Conservation (phyloP, 2,888 invertebrate genomes). For the Iselma pallidipennis region DNA sequence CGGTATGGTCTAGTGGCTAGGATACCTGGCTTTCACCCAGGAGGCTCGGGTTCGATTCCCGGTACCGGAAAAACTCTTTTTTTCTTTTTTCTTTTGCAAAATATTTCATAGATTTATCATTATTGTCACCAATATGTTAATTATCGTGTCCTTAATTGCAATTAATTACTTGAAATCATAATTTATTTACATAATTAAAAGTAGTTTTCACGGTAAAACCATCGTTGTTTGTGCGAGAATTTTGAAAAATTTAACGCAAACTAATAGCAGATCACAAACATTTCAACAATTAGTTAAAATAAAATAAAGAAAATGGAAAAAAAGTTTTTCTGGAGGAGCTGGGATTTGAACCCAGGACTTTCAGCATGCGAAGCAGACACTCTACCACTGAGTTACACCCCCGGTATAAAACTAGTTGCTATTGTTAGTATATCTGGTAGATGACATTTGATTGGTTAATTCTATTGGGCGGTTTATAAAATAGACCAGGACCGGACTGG, state of each 20-base stretch:
- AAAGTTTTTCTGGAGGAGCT: conserved; percentile 43
- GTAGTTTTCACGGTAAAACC: too few species aligned
- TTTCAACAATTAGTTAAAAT: too few species aligned
- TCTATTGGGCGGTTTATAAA: background rate
- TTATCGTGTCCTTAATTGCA: too few species aligned
- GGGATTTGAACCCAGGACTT: conserved; percentile 53
- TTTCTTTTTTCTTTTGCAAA: too few species aligned
- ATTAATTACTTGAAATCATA: too few species aligned
- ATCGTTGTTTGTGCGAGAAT: too few species aligned
- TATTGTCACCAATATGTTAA: too few species aligned
- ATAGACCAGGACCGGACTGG: background rate
- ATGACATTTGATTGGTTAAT: background rate
- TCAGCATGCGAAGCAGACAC: conserved; percentile 60
- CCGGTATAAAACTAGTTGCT: conserved; percentile 17
- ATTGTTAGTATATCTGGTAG: background rate
- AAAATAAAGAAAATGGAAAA: conserved; percentile 4
- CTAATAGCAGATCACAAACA: too few species aligned
- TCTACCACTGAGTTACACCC: conserved; percentile 56
- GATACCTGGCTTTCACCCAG: conserved; percentile 66
- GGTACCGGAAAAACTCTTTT: conserved; percentile 65
- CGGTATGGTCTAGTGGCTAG: conserved; percentile 65
- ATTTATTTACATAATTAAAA: too few species aligned
- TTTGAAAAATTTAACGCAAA: too few species aligned
- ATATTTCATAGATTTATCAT: too few species aligned
- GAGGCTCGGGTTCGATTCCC: conserved; percentile 68